Conservation (phyloP, 2,888 invertebrate genomes). For the Peribatodes rhomboidaria region DNA sequence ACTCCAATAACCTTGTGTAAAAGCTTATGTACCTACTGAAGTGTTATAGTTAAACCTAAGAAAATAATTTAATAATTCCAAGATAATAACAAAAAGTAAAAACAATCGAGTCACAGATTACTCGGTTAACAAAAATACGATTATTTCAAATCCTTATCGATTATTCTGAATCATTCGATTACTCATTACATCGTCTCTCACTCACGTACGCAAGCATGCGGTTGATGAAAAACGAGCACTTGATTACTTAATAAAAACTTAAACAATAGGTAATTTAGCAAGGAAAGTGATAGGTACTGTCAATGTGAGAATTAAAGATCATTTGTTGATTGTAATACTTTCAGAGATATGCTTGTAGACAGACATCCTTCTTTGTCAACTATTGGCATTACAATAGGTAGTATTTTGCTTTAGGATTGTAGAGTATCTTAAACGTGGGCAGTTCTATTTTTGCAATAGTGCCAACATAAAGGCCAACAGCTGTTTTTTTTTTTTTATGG, state of each 20-base stretch:
- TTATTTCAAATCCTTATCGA: constrained; percentile 22
- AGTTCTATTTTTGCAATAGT: background rate
- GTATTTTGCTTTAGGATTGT: too few species aligned
- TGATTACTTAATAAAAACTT: constrained; percentile 6
- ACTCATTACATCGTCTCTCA: constrained; percentile 24
- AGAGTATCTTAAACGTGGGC: background rate
- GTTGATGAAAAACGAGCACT: constrained; percentile 14
- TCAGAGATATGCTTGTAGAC: constrained; percentile 7
- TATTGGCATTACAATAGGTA: background rate
- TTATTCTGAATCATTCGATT: constrained; percentile 41
- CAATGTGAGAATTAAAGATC: constrained; percentile 2
- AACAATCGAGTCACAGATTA: constrained; percentile 28
- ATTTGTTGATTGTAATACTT: constrained; percentile 13
- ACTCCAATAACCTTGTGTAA: too few species aligned
- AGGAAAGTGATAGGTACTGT: constrained; percentile 12
- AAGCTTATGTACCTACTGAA: too few species aligned
- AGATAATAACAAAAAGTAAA: constrained; percentile 1
- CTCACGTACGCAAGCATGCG: constrained; percentile 41
- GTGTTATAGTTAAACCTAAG: too few species aligned
- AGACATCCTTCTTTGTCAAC: constrained; percentile 5
- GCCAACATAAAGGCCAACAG: background rate
- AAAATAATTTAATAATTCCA: too few species aligned
- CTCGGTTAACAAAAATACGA: constrained; percentile 24
- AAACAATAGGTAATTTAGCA: constrained; percentile 17
- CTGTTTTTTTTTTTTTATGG: too few species aligned